Conservation (phyloP, 92 coral and sea anemone genomes). For the Pocillopora meandrina region DNA sequence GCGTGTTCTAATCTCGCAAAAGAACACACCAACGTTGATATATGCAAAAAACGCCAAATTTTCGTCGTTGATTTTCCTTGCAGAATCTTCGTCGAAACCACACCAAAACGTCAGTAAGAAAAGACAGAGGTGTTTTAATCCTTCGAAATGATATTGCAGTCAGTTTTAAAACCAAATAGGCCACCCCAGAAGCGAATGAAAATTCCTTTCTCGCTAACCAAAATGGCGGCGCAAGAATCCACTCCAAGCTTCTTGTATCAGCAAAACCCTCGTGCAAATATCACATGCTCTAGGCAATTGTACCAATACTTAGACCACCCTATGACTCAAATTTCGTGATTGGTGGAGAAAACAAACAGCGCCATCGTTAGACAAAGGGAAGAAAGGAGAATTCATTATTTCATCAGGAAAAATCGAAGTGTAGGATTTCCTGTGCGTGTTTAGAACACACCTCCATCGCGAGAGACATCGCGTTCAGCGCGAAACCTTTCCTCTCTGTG, state of each 20-base stretch:
- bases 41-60: slow-evolving; percentile 90
- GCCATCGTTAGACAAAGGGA: slow-evolving; percentile 71
- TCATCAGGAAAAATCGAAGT: slow-evolving; percentile 43
- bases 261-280: slow-evolving; percentile 92
- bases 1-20: slow-evolving; percentile 99
- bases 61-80: slow-evolving; percentile 61
- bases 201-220: slow-evolving; percentile 78
- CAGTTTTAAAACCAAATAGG: slow-evolving; percentile 42
- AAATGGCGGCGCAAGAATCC: slow-evolving; percentile 95
- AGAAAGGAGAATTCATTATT: slow-evolving; percentile 65
- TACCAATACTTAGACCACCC: slow-evolving; percentile 91
- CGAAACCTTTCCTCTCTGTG: slow-evolving; percentile 5
- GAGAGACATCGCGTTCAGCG: slow-evolving; percentile 27
- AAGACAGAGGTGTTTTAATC: slow-evolving; percentile 63
- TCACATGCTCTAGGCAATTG: slow-evolving; percentile 82
- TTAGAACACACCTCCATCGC: slow-evolving; percentile 43
- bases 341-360: slow-evolving; percentile 76
- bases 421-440: slow-evolving; percentile 30
- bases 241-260: slow-evolving; percentile 88
- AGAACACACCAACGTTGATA: slow-evolving; percentile 98
- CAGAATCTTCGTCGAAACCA: slow-evolving; percentile 29
- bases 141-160: slow-evolving; percentile 61
- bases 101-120: slow-evolving; percentile 30
- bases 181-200: slow-evolving; percentile 69
- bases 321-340: slow-evolving; percentile 66